phyloP scores from a whole-genome alignment of 2,888 invertebrate species.

The Mantis religiosa region DNA sequence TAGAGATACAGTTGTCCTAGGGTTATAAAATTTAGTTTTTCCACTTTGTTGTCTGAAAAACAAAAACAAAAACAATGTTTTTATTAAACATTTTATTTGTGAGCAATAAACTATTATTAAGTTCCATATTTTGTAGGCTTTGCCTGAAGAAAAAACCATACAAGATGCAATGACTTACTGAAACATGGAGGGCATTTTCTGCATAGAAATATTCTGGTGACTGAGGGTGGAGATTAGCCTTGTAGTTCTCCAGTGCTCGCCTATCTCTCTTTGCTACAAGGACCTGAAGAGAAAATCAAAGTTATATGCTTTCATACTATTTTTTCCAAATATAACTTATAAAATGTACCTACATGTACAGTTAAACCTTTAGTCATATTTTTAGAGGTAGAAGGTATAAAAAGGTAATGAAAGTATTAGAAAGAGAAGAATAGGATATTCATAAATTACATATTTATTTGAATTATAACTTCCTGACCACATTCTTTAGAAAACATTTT shows the following conservation, averaged over 20 bases:
- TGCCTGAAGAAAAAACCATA: background rate
- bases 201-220: conserved; percentile 70
- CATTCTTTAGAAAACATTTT: no score
- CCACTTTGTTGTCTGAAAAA: conserved; percentile 22
- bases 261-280: conserved; percentile 58
- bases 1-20: no score
- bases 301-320: background rate
- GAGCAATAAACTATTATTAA: background rate
- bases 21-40: background rate
- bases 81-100: background rate
- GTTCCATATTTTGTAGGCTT: background rate
- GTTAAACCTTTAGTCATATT: no score
- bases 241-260: conserved; percentile 57
- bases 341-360: no score
- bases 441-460: no score
- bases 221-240: conserved; percentile 56
- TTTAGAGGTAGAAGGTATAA: no score
- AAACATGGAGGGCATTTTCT: conserved; percentile 60
- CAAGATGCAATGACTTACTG: conserved; percentile 35
- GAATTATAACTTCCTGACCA: no score
- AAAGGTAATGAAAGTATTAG: background rate
- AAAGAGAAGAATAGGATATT: background rate
- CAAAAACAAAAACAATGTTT: background rate
- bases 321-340: background rate
- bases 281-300: conserved; percentile 18